phyloP scores from a whole-genome alignment of 2,797 vertebrate species.

The Epinephelus malabaricus region DNA sequence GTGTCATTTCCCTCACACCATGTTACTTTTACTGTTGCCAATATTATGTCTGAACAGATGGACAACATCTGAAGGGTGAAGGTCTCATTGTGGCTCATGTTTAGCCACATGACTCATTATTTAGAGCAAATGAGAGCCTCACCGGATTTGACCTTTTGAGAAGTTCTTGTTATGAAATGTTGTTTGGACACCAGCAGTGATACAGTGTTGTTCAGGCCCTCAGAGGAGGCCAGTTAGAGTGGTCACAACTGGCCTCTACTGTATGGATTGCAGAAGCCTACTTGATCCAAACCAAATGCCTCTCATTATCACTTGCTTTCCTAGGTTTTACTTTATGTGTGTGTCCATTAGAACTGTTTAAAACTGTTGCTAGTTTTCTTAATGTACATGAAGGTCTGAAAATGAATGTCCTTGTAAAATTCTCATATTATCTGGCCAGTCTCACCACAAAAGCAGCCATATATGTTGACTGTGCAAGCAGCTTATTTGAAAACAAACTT shows the following conservation, averaged over 20 bases:
- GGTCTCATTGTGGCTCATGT: neutral
- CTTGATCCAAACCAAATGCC: conserved; percentile 13
- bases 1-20: neutral
- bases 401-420: no score
- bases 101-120: conserved; percentile 48
- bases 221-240: neutral
- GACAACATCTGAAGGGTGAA: conserved; percentile 37
- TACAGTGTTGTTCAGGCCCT: neutral
- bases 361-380: neutral
- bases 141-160: conserved; percentile 4
- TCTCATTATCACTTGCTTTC: neutral
- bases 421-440: no score
- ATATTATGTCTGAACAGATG: conserved; percentile 53
- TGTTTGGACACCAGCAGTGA: conserved; percentile 45
- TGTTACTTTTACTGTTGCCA: conserved; percentile 27
- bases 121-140: conserved; percentile 26
- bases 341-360: neutral
- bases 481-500: no score
- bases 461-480: no score
- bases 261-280: neutral
- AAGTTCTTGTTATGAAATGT: conserved; percentile 27
- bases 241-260: conserved; percentile 21
- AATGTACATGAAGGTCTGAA: neutral
- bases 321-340: neutral
- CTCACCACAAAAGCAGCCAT: no score